phyloP scores from a whole-genome alignment of 2,888 invertebrate species.

The Phortica okadai region DNA sequence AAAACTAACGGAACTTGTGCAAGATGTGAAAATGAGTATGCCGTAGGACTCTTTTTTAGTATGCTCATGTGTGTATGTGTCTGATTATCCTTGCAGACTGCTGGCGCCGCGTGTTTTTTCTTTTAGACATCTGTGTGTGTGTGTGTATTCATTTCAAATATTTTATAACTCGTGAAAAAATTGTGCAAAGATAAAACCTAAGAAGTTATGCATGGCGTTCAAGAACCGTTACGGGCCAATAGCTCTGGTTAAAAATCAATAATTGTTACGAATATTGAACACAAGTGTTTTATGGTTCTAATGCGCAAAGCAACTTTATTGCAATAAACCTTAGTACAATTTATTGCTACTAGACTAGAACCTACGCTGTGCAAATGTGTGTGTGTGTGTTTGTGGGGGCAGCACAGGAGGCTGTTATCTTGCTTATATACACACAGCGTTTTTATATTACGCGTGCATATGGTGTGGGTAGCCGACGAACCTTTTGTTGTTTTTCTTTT shows the following conservation, averaged over 20 bases:
- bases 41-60: slow-evolving; percentile 5
- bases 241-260: slow-evolving; percentile 27
- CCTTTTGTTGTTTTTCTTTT: neutral
- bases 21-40: neutral
- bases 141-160: slow-evolving; percentile 39
- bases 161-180: slow-evolving; percentile 19
- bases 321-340: neutral
- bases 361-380: neutral
- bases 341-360: too few relatives aligned
- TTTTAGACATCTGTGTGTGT: slow-evolving; percentile 19
- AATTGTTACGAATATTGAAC: slow-evolving; percentile 2
- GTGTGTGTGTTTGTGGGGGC: slow-evolving; percentile 31
- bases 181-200: neutral
- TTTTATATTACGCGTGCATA: too few relatives aligned
- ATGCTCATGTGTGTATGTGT: slow-evolving; percentile 35
- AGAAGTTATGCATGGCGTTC: neutral
- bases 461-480: neutral
- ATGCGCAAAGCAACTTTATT: slow-evolving; percentile 23
- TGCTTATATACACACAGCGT: too few relatives aligned
- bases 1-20: neutral
- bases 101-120: slow-evolving; percentile 66
- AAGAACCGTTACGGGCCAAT: neutral
- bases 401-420: too few relatives aligned
- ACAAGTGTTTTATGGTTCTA: neutral
- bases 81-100: slow-evolving; percentile 59